Base-by-base conservation (phyloP, 2,113 vertebrate genomes). In the Amphiprion ocellaris region DNA sequence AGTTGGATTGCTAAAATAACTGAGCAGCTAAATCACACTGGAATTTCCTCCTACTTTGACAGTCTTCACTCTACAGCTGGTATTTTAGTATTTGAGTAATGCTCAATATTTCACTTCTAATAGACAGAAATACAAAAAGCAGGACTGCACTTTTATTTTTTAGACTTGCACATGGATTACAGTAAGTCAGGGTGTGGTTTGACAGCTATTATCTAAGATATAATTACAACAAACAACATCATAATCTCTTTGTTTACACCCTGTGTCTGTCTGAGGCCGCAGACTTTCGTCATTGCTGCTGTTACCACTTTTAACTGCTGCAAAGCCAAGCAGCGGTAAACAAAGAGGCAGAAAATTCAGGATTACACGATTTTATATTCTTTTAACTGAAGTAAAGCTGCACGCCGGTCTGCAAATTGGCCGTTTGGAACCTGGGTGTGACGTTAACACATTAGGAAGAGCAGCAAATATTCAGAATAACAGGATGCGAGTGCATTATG, bases 181-280 rank as follows among this genome's bases (percentile, higher is more conserved):
- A 61, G 0, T 53, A 23, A 52, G 39, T 21, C 75, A 47, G 65
- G 82, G 72, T 77, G 84, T 69, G 81, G 82, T 63, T 24, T 67
- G 52, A 53, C 58, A 83, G 62, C 28, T 6, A 23, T 50, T 33
- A 49, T 60, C 16, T 15, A 71, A 71, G 33, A 28, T 77, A 58
- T 77, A 30, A 63, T 64, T 61, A 60, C 11, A 79, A 54, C 49
- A 75, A 55, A 74, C 49, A 55, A 72, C 44, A 60, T 26, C n/a
- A 61, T 77, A 68, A 82, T 78, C 81, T 62, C 26, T 23, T 33
- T 72, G 79, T 66, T 74, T 80, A 71, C 24, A 61, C 23, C 7
- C 69, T 1, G 4, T 8, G 70, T 52, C 58, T 59, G 71, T 49
- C 59, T 53, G 30, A 65, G 53, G 28, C 41, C 1, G 4, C 15